Percentiles rank a stretch among this genome's conserved stretches.
Evolutionary conservation across 2,797 vertebrate genomes (phyloP).

Genomic region (Podarcis lilfordi): DNA sequence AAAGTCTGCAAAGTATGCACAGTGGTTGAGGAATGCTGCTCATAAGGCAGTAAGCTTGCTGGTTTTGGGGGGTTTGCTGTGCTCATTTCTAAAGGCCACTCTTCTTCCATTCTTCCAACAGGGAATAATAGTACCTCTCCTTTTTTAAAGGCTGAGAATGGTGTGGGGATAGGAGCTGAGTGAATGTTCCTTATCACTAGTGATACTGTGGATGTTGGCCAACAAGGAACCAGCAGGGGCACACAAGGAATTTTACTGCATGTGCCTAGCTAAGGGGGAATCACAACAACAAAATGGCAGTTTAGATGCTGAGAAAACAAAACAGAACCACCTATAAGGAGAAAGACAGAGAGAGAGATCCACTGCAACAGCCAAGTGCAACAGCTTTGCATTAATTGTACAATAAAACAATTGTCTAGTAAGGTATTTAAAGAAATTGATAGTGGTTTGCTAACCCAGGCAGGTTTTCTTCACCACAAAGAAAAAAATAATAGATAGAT

Average conservation of each 20-base stretch:
- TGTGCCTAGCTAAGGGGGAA: neutral
- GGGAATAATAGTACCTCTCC: neutral
- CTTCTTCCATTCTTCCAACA: neutral
- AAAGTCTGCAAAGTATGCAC: neutral
- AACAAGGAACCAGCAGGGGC: neutral
- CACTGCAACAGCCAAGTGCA: neutral
- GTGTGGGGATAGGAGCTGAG: too few relatives aligned
- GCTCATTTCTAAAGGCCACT: neutral
- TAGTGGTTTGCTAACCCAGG: neutral
- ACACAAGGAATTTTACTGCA: neutral
- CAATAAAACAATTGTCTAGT: neutral
- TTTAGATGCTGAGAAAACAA: neutral
- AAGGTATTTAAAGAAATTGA: constrained; percentile 34
- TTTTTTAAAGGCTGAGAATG: neutral
- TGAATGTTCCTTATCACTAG: neutral
- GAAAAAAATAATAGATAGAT: neutral
- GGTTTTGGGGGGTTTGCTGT: neutral
- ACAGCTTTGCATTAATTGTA: neutral
- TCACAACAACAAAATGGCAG: neutral
- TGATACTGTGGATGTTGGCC: neutral
- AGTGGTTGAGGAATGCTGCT: neutral
- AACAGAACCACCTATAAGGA: neutral
- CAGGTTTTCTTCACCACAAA: neutral
- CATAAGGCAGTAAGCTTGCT: neutral
- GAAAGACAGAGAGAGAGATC: too few relatives aligned